Percentiles rank a stretch among this genome's conserved stretches.
phyloP scores from a whole-genome alignment of 2,797 vertebrate species.

The Anisognathus igniventris region DNA sequence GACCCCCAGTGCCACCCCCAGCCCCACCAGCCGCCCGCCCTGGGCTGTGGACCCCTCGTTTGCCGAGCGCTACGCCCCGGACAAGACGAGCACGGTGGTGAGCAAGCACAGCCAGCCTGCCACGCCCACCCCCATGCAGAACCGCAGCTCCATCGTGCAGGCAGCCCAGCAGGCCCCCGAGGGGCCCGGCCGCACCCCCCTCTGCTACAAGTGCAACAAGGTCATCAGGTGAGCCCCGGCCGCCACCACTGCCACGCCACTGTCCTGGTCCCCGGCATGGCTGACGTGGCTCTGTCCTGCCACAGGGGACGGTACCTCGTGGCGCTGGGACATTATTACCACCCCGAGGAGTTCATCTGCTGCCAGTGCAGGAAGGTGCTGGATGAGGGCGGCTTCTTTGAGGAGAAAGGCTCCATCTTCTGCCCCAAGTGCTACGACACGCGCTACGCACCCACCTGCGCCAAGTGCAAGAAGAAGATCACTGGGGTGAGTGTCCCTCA shows the following conservation, averaged over 20 bases:
- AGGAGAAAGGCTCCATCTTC: constrained; percentile 93
- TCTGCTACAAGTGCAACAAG: constrained; percentile 94
- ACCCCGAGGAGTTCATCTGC: constrained; percentile 96
- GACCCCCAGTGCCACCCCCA: constrained; percentile 20
- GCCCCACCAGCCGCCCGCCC: constrained; percentile 84
- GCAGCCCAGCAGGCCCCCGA: constrained; percentile 84
- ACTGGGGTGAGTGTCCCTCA: constrained; percentile 80
- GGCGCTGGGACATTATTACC: constrained; percentile 92
- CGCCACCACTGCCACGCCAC: accelerated
- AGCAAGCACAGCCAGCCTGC: constrained; percentile 91
- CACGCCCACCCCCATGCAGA: constrained; percentile 91
- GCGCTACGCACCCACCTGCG: constrained; percentile 90
- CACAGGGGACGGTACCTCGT: constrained; percentile 93
- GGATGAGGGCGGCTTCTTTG: constrained; percentile 96
- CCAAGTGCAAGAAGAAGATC: constrained; percentile 98
- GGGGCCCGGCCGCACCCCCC: constrained; percentile 82
- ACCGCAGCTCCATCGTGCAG: constrained; percentile 95
- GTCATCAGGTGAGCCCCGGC: constrained; percentile 86
- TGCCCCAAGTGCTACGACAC: constrained; percentile 93
- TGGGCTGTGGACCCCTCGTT: constrained; percentile 93
- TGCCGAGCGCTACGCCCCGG: constrained; percentile 90
- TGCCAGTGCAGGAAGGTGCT: constrained; percentile 90
- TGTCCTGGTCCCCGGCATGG: accelerated
- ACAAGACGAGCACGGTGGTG: constrained; percentile 93
- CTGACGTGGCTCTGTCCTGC: not conserved